Evolutionary conservation across 2,888 invertebrate genomes (phyloP).

Genomic region (Epinotia demarniana): DNA sequence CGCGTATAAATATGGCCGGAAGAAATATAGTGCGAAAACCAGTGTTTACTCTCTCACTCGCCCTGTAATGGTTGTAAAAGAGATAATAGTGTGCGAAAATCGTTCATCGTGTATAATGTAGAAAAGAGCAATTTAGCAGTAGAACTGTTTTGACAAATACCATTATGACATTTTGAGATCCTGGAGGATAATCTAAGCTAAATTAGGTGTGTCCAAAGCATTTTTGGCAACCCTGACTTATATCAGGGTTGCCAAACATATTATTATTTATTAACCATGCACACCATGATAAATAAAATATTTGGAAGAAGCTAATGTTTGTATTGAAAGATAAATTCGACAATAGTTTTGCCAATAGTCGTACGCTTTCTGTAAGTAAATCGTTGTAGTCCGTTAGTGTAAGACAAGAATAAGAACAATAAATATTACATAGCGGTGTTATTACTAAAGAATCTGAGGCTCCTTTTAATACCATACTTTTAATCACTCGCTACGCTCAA

Average conservation of each 20-base stretch:
- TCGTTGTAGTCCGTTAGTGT: constrained; percentile 56
- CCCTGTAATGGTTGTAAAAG: not conserved
- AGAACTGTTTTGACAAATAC: too few relatives aligned
- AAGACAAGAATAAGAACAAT: constrained; percentile 46
- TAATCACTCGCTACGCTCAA: constrained; percentile 6
- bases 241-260: too few relatives aligned
- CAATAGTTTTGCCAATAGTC: constrained; percentile 59
- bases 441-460: not conserved
- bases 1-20: too few relatives aligned
- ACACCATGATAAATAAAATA: constrained; percentile 28
- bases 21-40: too few relatives aligned
- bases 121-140: not conserved
- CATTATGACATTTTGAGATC: too few relatives aligned
- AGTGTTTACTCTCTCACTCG: not conserved
- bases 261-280: too few relatives aligned
- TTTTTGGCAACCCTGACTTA: not conserved
- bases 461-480: not conserved
- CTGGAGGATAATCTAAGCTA: not conserved
- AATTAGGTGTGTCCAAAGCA: not conserved
- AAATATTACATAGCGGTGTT: not conserved
- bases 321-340: constrained; percentile 53
- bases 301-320: constrained; percentile 42
- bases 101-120: not conserved
- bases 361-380: constrained; percentile 57
- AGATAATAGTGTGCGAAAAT: not conserved